A percentile compares a stretch with the other conserved stretches of the same genome.
Conservation (phyloP, 2,797 vertebrate species). For the Anas bernieri region DNA sequence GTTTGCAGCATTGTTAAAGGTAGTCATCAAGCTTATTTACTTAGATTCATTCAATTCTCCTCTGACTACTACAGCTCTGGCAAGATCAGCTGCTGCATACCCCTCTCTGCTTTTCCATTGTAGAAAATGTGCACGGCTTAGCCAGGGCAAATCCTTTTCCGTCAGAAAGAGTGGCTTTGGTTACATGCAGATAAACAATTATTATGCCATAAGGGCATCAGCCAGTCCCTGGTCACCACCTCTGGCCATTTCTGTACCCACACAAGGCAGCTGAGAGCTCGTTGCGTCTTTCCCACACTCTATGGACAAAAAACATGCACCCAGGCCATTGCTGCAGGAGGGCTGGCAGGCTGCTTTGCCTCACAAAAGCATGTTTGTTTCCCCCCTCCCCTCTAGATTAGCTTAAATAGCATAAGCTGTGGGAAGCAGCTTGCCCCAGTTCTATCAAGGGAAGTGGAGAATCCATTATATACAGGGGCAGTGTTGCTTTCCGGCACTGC, state of each 20-base stretch:
- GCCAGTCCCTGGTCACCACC: background rate
- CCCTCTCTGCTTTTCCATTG: background rate
- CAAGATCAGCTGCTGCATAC: background rate
- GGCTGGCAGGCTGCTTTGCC: fast-evolving
- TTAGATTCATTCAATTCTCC: background rate
- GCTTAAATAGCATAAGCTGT: background rate
- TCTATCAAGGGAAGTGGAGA: background rate
- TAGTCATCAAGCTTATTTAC: background rate
- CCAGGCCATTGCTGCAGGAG: background rate
- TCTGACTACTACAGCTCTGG: background rate
- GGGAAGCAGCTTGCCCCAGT: background rate
- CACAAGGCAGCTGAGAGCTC: fast-evolving
- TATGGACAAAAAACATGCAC: fast-evolving
- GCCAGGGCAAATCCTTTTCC: background rate
- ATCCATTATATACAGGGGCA: fast-evolving
- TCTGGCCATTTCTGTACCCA: fast-evolving
- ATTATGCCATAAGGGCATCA: background rate
- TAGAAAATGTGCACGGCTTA: background rate
- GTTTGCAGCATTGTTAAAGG: background rate
- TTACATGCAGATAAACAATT: background rate
- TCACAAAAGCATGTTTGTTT: fast-evolving
- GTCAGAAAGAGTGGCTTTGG: background rate
- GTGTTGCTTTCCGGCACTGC: background rate
- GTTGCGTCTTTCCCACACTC: fast-evolving
- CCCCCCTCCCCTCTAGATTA: background rate